Evolutionary conservation across 2,113 vertebrate genomes (phyloP).

Genomic region (Shinisaurus crocodilurus): DNA sequence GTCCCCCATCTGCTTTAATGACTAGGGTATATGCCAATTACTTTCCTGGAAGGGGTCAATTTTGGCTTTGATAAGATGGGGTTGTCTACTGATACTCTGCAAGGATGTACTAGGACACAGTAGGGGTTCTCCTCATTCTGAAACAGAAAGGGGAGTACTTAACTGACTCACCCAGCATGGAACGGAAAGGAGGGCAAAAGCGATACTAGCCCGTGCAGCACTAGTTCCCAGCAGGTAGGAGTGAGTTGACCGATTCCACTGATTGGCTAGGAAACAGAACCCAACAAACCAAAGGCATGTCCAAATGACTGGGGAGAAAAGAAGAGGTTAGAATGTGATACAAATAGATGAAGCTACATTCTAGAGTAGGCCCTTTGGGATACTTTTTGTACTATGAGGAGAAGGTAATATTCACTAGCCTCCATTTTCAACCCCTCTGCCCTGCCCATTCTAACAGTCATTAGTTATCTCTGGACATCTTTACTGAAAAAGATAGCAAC

Average conservation of each 20-base stretch:
- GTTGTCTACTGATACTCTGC: not conserved
- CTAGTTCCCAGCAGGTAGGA: slow-evolving; percentile 59
- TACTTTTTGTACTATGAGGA: not conserved
- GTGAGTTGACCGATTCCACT: slow-evolving; percentile 56
- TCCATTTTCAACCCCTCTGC: too few species aligned
- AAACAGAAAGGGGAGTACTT: slow-evolving; percentile 1
- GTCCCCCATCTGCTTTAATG: not conserved
- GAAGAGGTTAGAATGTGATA: not conserved
- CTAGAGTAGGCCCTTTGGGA: not conserved
- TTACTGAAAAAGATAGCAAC: not conserved
- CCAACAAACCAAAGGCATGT: slow-evolving; percentile 64
- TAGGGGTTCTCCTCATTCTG: not conserved
- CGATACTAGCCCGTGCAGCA: slow-evolving; percentile 55
- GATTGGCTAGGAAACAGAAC: slow-evolving; percentile 72
- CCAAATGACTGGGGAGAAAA: slow-evolving; percentile 63
- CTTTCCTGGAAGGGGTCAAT: not conserved
- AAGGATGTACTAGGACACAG: not conserved
- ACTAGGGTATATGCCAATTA: not conserved
- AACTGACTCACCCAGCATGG: slow-evolving; percentile 66
- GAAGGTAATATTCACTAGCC: not conserved
- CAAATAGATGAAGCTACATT: not conserved
- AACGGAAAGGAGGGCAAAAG: slow-evolving; percentile 70
- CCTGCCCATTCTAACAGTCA: not conserved
- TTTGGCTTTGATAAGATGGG: not conserved
- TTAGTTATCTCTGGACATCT: not conserved